phyloP scores from a whole-genome alignment of 2,888 invertebrate genomes.

The Drosophila longiperda region DNA sequence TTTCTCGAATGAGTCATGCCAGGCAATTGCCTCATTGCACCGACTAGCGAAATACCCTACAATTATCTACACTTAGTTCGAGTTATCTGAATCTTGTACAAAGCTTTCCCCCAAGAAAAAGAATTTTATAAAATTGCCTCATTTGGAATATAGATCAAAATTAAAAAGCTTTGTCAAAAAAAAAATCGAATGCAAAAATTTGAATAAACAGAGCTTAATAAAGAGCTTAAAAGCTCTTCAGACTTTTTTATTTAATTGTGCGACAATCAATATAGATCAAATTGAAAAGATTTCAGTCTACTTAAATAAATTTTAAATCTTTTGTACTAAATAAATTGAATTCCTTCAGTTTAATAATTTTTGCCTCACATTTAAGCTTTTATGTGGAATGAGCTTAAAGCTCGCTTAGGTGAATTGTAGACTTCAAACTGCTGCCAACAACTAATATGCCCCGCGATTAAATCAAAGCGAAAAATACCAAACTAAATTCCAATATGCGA shows the following conservation, averaged over 20 bases:
- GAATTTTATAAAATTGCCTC: neutral
- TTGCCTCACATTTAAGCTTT: neutral
- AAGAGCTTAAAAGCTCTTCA: neutral
- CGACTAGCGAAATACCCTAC: conserved; percentile 2
- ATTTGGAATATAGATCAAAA: neutral
- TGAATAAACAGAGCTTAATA: neutral
- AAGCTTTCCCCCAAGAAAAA: neutral
- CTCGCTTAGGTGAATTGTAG: neutral
- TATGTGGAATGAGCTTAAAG: neutral
- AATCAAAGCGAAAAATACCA: neutral
- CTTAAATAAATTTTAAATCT: neutral
- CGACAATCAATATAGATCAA: neutral
- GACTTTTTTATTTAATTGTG: too few species aligned
- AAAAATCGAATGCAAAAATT: neutral
- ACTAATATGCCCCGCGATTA: conserved; percentile 25
- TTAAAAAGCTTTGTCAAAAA: neutral
- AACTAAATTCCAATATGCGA: conserved; percentile 20
- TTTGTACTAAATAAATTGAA: neutral
- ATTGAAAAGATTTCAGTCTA: neutral
- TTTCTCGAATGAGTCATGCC: conserved; percentile 48
- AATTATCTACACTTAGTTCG: neutral
- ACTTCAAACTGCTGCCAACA: neutral
- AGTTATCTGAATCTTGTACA: neutral
- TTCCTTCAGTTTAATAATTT: neutral
- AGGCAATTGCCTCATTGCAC: neutral